Percentiles rank a stretch among this genome's conserved stretches.
Evolutionary conservation across 2,888 invertebrate species (phyloP).

Genomic region (Meliscaeva auricollis): DNA sequence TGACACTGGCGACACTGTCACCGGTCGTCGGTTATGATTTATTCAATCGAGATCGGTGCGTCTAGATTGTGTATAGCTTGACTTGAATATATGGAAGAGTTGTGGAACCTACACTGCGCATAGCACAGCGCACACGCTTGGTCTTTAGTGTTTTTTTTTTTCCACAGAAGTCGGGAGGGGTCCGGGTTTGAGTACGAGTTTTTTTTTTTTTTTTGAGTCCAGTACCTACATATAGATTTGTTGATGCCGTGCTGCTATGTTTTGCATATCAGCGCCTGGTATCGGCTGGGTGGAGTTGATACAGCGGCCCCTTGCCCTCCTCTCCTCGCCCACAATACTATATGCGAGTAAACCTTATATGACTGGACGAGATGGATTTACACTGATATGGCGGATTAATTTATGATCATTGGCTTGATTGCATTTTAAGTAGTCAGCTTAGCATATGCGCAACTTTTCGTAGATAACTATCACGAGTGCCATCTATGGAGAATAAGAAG

Average conservation of each 20-base stretch:
- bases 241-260: slow-evolving; percentile 37
- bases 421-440: slow-evolving; percentile 71
- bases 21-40: slow-evolving; percentile 75
- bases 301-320: too few species aligned
- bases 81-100: slow-evolving; percentile 34
- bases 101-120: slow-evolving; percentile 24
- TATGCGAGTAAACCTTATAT: slow-evolving; percentile 62
- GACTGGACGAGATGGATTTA: slow-evolving; percentile 58
- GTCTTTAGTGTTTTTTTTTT: slow-evolving; percentile 2
- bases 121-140: slow-evolving; percentile 42
- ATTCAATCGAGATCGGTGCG: slow-evolving; percentile 70
- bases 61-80: slow-evolving; percentile 65
- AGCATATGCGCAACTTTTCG: slow-evolving; percentile 2
- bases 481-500: slow-evolving; percentile 23
- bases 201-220: background rate
- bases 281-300: slow-evolving; percentile 56
- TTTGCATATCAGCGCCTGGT: slow-evolving; percentile 72
- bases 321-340: background rate
- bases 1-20: slow-evolving; percentile 76
- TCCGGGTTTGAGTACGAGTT: background rate
- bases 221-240: background rate
- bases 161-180: slow-evolving; percentile 14
- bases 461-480: slow-evolving; percentile 38
- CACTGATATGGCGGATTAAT: slow-evolving; percentile 67
- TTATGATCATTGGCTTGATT: slow-evolving; percentile 75